phyloP scores from a whole-genome alignment of 2,113 vertebrate species.

The Pelecanoides urinatrix region DNA sequence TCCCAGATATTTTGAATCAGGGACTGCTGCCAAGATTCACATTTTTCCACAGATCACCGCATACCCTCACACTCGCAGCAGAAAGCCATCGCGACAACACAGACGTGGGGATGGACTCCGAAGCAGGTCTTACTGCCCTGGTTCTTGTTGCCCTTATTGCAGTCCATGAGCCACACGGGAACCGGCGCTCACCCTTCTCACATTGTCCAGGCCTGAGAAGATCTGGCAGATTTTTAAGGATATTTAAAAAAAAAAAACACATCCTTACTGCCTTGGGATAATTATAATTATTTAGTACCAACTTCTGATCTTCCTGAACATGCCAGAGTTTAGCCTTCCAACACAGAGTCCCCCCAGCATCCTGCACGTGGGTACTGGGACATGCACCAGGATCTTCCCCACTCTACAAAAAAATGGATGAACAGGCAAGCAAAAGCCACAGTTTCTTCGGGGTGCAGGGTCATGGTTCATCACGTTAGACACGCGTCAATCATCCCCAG shows the following conservation, averaged over 20 bases:
- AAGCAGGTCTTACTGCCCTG: not conserved
- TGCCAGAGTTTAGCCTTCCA: not conserved
- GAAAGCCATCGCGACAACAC: not conserved
- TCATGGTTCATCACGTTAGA: not conserved
- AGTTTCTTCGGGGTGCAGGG: not conserved
- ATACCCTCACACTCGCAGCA: not conserved
- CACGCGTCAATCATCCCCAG: not conserved
- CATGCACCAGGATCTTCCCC: not conserved
- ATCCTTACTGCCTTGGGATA: not conserved
- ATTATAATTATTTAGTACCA: not conserved
- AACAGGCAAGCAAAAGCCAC: not conserved
- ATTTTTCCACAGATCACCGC: slow-evolving; percentile 1
- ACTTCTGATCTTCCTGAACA: not conserved
- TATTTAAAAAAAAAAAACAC: not conserved
- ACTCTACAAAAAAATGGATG: not conserved
- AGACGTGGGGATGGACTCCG: not conserved
- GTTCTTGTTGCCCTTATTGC: not conserved
- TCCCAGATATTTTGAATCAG: slow-evolving; percentile 3
- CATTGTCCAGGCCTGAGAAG: not conserved
- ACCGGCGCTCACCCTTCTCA: accelerated
- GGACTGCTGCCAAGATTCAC: slow-evolving; percentile 19
- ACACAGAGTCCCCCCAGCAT: not conserved
- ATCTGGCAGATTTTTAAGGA: not conserved
- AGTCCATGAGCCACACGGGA: not conserved
- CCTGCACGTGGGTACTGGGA: not conserved